Base-by-base conservation (phyloP, 2,888 invertebrate genomes). In the Ophonus ardosiacus region DNA sequence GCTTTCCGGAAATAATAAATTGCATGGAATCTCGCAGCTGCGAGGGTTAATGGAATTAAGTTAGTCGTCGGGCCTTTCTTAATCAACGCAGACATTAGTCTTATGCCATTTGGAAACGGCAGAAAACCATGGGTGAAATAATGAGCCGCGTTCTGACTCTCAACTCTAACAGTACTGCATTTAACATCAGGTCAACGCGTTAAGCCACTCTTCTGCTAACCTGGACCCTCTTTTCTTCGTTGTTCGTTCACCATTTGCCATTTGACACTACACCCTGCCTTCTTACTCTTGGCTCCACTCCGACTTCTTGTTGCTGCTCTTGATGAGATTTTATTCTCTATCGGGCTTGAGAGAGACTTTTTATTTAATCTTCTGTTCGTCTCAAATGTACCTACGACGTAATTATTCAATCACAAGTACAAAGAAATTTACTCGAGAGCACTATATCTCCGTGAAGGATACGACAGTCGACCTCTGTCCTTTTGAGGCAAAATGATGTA, bases 1-100 rank as follows among this genome's bases (percentile, higher is more conserved):
- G 38, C 68, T 80, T 71, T 79, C 80, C 79, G 59, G 85, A 85
- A 85, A 85, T 85, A 85, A 85, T 85, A 85, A 85, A 85, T 85
- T 80, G 85, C 85, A 80, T 79, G 59, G 80, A 85, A 85, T 85
- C 85, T 85, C 68, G 85, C 79, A 80, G 59, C 79, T 80, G 85
- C 80, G 85, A 79, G 85, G 68, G 85, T 57, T 79, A 85, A 85
- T 85, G 79, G 85, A 85, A 85, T 85, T 80, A 85, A 80, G 85
- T 85, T 85, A 80, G 80, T 80, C 79, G 85, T 85, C 71, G 85
- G 71, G 85, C 85, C 85, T 85, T 80, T 85, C 85, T 85, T 80
- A 85, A 85, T 85, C 85, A 85, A 80, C 80, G 71, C 85, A n/a
- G 79, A 85, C 85, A 85, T 85, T 85, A 85, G 80, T 85, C 85